These are phyloP conservation scores for Scleropages formosus DNA, from an alignment of 2,797 vertebrate genomes.

Conservation along the genomic window DNA sequence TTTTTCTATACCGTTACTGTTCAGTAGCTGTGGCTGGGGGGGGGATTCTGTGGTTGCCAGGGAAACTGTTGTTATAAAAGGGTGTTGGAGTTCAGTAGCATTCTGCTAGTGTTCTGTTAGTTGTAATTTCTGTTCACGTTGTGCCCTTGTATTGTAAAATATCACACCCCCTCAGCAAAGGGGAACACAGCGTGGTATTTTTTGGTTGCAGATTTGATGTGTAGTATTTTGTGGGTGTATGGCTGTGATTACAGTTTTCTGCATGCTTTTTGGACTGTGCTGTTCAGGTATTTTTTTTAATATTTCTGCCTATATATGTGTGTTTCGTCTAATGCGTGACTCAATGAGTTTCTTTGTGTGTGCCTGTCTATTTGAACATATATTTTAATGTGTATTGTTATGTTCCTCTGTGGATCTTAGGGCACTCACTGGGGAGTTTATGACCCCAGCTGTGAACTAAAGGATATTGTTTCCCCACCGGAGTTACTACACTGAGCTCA, in stretches of 20 bases:
- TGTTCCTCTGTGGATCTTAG: slow-evolving; percentile 17
- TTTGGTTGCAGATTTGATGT: not conserved
- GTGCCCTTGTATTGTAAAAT: too few relatives aligned
- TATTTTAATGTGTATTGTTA: slow-evolving; percentile 27
- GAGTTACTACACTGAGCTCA: slow-evolving; percentile 44
- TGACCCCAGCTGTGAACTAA: slow-evolving; percentile 45
- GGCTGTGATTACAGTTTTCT: too few relatives aligned
- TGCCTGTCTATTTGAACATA: slow-evolving; percentile 24
- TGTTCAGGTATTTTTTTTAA: too few relatives aligned
- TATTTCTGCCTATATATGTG: too few relatives aligned
- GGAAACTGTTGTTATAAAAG: slow-evolving; percentile 17
- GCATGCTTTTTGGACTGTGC: too few relatives aligned
- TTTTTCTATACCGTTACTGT: not conserved
- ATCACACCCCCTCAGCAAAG: too few relatives aligned
- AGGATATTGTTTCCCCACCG: slow-evolving; percentile 39
- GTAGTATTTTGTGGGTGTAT: not conserved
- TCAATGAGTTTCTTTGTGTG: not conserved
- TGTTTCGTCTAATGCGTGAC: not conserved
- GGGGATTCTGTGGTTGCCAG: slow-evolving; percentile 14
- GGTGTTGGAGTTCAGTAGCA: not conserved
- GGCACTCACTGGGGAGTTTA: slow-evolving; percentile 39
- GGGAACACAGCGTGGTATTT: not conserved
- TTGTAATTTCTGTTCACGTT: not conserved
- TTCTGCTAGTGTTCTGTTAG: not conserved
- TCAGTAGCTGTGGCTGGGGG: not conserved